phyloP scores from a whole-genome alignment of 2,113 vertebrate species.

The Pantherophis guttatus region DNA sequence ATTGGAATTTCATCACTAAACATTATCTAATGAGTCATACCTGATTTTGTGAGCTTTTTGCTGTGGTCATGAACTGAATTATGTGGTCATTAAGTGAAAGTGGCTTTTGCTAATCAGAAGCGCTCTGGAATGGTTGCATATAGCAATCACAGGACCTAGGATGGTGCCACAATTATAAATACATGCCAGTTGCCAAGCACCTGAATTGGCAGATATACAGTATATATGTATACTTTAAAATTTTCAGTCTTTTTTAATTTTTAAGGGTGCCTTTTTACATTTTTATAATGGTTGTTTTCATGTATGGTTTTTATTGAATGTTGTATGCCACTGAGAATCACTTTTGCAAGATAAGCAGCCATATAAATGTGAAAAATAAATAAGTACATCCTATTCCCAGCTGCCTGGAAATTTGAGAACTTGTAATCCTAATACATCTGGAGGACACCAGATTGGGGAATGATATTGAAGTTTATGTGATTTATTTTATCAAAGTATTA shows the following conservation, averaged over 20 bases:
- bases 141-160: no score
- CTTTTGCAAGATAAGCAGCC: background rate
- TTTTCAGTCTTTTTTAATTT: background rate
- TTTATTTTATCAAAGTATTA: background rate
- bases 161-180: no score
- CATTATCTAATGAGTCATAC: background rate
- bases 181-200: no score
- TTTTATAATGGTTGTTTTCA: background rate
- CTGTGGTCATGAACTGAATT: background rate
- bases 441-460: background rate
- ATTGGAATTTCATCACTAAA: background rate
- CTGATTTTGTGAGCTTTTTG: background rate
- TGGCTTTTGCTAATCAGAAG: no score
- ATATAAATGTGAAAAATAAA: background rate
- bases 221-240: no score
- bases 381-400: background rate
- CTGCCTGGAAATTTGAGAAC: background rate
- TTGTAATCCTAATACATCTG: background rate
- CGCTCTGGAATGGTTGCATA: no score
- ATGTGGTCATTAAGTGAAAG: no score
- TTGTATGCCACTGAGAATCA: background rate
- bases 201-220: no score
- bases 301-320: background rate
- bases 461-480: background rate
- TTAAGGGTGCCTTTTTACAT: background rate